phyloP scores from a whole-genome alignment of 2,888 invertebrate species.

The Drymonia ruficornis region DNA sequence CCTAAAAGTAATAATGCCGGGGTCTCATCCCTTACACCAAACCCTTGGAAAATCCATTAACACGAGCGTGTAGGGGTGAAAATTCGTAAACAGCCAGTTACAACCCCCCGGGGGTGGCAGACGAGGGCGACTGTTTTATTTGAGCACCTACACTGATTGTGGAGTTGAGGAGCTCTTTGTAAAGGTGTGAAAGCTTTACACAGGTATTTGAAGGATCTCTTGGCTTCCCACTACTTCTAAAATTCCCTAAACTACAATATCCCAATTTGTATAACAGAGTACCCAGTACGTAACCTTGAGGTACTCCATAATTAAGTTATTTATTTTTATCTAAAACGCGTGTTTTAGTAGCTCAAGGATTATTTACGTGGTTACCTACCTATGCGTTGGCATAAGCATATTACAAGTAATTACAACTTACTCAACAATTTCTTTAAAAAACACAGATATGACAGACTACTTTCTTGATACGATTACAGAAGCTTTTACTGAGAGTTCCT shows the following conservation, averaged over 20 bases:
- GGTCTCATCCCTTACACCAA: slow-evolving; percentile 4
- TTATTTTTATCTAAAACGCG: neutral
- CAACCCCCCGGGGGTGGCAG: neutral
- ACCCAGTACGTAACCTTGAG: too few species aligned
- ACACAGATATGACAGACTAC: too few species aligned
- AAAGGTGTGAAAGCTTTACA: neutral
- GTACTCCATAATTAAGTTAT: neutral
- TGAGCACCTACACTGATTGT: slow-evolving; percentile 1
- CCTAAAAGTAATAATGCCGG: slow-evolving; percentile 10
- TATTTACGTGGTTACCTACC: too few species aligned
- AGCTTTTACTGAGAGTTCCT: too few species aligned
- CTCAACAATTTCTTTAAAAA: too few species aligned
- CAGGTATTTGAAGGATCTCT: neutral
- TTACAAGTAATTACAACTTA: too few species aligned
- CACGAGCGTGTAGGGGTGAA: slow-evolving; percentile 28
- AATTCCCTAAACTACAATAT: too few species aligned
- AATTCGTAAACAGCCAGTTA: slow-evolving; percentile 38
- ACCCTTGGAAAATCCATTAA: slow-evolving; percentile 40
- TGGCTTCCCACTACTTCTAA: too few species aligned
- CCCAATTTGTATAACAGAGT: too few species aligned
- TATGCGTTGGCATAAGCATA: too few species aligned
- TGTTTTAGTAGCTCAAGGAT: too few species aligned
- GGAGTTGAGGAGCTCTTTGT: neutral
- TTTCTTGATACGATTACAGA: too few species aligned
- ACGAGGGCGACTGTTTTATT: slow-evolving; percentile 3